Evolutionary conservation across 2,113 vertebrate species (phyloP).

Genomic region (Clarias magur): DNA sequence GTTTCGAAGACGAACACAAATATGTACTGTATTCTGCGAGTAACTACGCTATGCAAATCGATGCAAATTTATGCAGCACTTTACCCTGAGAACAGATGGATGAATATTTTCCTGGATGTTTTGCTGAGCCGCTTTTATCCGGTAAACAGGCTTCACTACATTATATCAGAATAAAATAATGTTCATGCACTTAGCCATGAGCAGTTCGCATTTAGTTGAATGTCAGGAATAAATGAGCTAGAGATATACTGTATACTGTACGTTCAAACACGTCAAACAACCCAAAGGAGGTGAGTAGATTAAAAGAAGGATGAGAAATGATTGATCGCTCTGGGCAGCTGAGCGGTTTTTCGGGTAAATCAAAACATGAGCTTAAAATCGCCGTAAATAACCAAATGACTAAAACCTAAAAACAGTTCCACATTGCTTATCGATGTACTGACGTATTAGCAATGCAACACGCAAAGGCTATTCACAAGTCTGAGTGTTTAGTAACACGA

Average conservation of each 20-base stretch:
- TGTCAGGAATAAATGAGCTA: not conserved
- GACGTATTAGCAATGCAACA: not conserved
- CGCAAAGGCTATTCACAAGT: not conserved
- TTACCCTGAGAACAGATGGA: conserved; percentile 18
- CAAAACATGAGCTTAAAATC: not conserved
- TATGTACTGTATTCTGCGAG: not conserved
- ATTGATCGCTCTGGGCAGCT: not conserved
- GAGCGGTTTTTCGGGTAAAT: not conserved
- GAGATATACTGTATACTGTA: not conserved
- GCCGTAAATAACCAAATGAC: not conserved
- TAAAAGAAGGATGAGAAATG: not conserved
- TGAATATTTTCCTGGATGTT: conserved; percentile 2
- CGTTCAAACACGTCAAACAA: not conserved
- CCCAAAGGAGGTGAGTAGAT: not conserved
- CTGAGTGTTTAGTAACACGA: too few relatives aligned
- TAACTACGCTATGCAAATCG: not conserved
- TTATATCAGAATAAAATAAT: not conserved
- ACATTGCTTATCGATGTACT: not conserved
- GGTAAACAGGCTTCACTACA: not conserved
- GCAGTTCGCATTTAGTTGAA: not conserved
- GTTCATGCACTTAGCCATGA: not conserved
- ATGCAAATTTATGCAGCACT: conserved; percentile 39
- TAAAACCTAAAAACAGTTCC: not conserved
- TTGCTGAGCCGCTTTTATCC: not conserved
- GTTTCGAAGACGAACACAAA: not conserved